Evolutionary conservation across 2,888 invertebrate species (phyloP), one percentile per base, ranked within the genome.

Genomic region (Acrocyrtus sp.): DNA sequence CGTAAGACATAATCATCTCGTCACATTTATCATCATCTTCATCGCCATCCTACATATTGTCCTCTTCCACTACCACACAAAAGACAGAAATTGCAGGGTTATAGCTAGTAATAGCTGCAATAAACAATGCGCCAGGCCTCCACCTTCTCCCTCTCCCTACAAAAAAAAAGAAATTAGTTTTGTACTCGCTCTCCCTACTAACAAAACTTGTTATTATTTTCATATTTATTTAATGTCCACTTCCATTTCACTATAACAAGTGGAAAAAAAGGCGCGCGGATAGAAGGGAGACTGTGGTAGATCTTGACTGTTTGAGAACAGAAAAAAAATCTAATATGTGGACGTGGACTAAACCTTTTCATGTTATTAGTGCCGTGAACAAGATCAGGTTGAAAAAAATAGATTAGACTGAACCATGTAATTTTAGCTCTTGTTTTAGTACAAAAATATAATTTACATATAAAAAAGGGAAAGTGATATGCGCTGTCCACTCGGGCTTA

Each of bases 11-110:
- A 57, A 57, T 57, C 57, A 43, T 43, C 57, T 57, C 43, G 57
- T 57, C 57, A 57, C 57, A 57, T 57, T 57, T 43, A 57, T 57
- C 57, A 57, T 57, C 57, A 57, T 43, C 24, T 15, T 57, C 15
- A 6, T 24, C n/a, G 15, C 17, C 51, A 51, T n/a, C n/a, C 22
- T 24, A 24, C 43, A 34, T 34, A 34, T 34, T 34, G 34, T 34
- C 12, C 34, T 34, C 34, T 34, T 34, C 34, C 5, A 34, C 34
- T 34, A 34, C 12, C 34, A 34, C 12, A 34, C 34, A 34, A 34
- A 34, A 5, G 12, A 12, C 34, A 34, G 6, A 34, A n/a, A n/a
- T n/a, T n/a, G n/a, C n/a, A 34, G 34, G 34, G 12, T 34, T 34
- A 34, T 34, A 8, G 12, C 34, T 34, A 34, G 12, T 34, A 34